phyloP scores from a whole-genome alignment of 2,113 vertebrate species.

The Silurus asotus region DNA sequence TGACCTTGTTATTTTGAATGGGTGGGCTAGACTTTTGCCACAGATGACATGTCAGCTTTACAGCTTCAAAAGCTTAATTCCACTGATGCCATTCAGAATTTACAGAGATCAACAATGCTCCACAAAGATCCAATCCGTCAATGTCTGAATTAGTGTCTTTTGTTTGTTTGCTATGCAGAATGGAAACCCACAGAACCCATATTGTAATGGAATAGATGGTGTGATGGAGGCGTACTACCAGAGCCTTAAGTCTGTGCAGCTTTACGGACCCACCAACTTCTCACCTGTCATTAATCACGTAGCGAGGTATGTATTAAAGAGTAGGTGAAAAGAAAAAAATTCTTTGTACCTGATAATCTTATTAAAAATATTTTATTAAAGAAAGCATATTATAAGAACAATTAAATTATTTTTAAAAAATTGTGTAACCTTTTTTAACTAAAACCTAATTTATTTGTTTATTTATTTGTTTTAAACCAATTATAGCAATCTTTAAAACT shows the following conservation, averaged over 20 bases:
- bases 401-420: neutral
- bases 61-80: neutral
- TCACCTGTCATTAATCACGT: constrained; percentile 97
- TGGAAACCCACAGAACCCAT: constrained; percentile 95
- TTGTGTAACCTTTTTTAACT: neutral
- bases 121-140: neutral
- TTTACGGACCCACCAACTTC: constrained; percentile 91
- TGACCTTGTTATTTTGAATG: neutral
- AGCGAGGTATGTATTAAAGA: constrained; percentile 78
- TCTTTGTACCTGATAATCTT: neutral
- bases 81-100: neutral
- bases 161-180: constrained; percentile 74
- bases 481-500: too few relatives aligned
- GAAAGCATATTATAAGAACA: neutral
- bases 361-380: neutral
- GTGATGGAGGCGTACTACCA: constrained; percentile 97
- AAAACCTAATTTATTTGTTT: neutral
- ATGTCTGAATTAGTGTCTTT: neutral
- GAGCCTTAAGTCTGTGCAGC: constrained; percentile 83
- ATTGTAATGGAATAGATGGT: constrained; percentile 92
- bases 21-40: too few relatives aligned
- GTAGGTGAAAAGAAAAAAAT: neutral
- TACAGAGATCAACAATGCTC: neutral
- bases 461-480: neutral
- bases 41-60: neutral